Evolutionary conservation across 2,113 vertebrate species (phyloP).

Genomic region (Nanorana parkeri): DNA sequence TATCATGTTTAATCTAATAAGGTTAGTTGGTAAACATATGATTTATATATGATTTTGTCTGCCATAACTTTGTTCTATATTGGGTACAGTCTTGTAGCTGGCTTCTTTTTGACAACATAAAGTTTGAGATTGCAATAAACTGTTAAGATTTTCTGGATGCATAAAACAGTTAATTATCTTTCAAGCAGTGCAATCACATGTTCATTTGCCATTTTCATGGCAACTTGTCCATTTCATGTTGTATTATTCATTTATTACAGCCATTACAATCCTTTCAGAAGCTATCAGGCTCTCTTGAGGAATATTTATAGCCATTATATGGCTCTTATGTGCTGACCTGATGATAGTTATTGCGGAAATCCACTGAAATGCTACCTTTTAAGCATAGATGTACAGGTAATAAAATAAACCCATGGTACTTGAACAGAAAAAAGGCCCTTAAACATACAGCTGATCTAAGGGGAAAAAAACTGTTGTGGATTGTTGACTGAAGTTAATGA

Average conservation of each 20-base stretch:
- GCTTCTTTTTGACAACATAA: constrained; percentile 57
- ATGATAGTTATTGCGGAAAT: constrained; percentile 77
- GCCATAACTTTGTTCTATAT: constrained; percentile 17
- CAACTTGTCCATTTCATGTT: constrained; percentile 77
- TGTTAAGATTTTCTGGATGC: constrained; percentile 72
- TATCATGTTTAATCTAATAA: background rate
- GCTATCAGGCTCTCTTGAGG: constrained; percentile 78
- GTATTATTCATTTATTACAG: constrained; percentile 85
- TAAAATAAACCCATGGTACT: constrained; percentile 66
- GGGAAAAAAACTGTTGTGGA: constrained; percentile 1
- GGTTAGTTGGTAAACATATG: background rate
- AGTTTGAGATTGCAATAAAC: constrained; percentile 65
- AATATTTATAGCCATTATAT: constrained; percentile 79
- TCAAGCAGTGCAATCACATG: constrained; percentile 69
- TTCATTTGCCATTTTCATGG: constrained; percentile 80
- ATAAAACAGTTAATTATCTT: constrained; percentile 74
- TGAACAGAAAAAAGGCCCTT: constrained; percentile 59
- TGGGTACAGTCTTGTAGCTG: constrained; percentile 52
- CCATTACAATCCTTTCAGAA: constrained; percentile 78
- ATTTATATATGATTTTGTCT: constrained; percentile 32
- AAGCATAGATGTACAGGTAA: constrained; percentile 68
- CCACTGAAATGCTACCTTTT: constrained; percentile 76
- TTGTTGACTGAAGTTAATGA: background rate
- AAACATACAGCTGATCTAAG: background rate
- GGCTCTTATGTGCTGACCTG: constrained; percentile 79